Conservation (phyloP, 2,888 invertebrate genomes). For the Sipunculus nudus region DNA sequence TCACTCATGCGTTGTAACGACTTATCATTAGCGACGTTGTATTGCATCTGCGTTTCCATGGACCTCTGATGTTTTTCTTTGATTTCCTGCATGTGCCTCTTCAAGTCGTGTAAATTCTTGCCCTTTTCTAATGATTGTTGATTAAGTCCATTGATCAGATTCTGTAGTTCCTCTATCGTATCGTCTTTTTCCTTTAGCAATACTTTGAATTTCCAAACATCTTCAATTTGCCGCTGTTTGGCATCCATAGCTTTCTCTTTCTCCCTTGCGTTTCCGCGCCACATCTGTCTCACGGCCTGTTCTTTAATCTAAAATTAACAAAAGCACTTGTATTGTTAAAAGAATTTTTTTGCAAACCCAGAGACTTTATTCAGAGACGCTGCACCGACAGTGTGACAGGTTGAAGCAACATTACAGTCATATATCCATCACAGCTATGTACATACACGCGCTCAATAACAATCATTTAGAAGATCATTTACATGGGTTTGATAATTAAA, state of each 20-base stretch:
- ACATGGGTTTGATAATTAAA: too few relatives aligned
- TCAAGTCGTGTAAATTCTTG: slow-evolving; percentile 19
- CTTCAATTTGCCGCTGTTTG: slow-evolving; percentile 49
- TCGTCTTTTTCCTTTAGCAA: slow-evolving; percentile 39
- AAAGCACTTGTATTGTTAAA: slow-evolving; percentile 26
- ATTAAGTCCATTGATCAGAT: slow-evolving; percentile 27
- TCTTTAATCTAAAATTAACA: slow-evolving; percentile 19
- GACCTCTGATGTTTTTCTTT: slow-evolving; percentile 44
- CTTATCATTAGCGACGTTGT: slow-evolving; percentile 52
- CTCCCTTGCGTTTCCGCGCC: slow-evolving; percentile 37
- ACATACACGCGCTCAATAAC: too few relatives aligned
- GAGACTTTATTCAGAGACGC: too few relatives aligned
- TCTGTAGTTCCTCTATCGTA: slow-evolving; percentile 40
- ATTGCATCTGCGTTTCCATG: slow-evolving; percentile 48
- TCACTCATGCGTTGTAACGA: slow-evolving; percentile 37
- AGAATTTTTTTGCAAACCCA: slow-evolving; percentile 38
- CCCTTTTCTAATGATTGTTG: background rate
- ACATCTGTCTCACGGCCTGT: slow-evolving; percentile 17
- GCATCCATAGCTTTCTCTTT: slow-evolving; percentile 55
- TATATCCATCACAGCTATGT: too few relatives aligned
- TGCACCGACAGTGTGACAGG: too few relatives aligned
- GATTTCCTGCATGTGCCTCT: slow-evolving; percentile 36
- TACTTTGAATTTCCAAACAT: slow-evolving; percentile 45
- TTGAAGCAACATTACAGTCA: too few relatives aligned
- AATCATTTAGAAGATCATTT: too few relatives aligned